phyloP scores from a whole-genome alignment of 1,140 invertebrate species.

The Scaptodrosophila lebanonensis region DNA sequence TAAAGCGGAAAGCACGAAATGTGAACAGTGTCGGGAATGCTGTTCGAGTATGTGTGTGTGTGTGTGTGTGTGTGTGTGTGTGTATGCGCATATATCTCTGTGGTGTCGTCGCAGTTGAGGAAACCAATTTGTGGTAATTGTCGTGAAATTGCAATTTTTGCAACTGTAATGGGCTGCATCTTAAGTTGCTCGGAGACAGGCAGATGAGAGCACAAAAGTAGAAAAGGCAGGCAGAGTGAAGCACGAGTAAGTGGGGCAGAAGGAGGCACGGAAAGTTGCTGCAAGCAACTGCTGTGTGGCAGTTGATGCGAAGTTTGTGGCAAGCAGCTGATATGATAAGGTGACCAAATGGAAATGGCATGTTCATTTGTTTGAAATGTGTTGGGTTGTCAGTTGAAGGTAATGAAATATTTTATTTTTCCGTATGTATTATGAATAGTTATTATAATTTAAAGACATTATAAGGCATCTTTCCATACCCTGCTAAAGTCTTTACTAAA shows the following conservation, averaged over 20 bases:
- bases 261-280: not conserved
- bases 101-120: conserved; percentile 65
- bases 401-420: no score
- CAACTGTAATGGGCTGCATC: conserved; percentile 58
- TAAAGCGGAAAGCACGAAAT: conserved; percentile 27
- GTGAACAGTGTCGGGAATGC: conserved; percentile 1
- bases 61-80: conserved; percentile 11
- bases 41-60: conserved; percentile 3
- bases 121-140: conserved; percentile 74
- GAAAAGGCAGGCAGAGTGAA: not conserved
- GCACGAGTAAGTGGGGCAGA: not conserved
- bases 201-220: conserved; percentile 7
- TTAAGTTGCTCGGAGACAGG: conserved; percentile 32
- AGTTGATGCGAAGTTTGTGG: not conserved
- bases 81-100: no score
- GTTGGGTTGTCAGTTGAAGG: no score
- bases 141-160: conserved; percentile 74
- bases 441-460: no score
- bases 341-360: not conserved
- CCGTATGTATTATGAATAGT: no score
- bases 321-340: conserved; percentile 19
- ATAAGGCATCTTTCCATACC: no score
- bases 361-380: no score
- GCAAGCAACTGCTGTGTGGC: conserved; percentile 16
- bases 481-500: no score